Percentiles rank a stretch among this genome's conserved stretches.
These are phyloP conservation scores for Apolygus lucorum DNA, from an alignment of 1,140 invertebrate genomes.

Conservation along the genomic window DNA sequence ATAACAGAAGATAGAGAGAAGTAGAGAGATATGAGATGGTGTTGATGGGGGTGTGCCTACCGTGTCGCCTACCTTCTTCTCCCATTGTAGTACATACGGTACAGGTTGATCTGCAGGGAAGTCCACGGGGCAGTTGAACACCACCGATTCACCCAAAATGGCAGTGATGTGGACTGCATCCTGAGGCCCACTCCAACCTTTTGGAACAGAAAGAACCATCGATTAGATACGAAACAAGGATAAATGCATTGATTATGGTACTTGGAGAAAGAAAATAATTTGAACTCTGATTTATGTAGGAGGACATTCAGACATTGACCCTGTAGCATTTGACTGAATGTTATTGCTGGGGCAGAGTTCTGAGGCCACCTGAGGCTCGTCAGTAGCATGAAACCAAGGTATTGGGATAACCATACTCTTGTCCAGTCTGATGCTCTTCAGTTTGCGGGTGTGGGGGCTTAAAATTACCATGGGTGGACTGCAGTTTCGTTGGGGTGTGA, in stretches of 20 bases:
- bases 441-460: too few species aligned
- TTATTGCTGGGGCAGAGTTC: too few species aligned
- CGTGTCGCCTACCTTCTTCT: conserved; percentile 94
- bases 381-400: too few species aligned
- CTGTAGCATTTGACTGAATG: too few species aligned
- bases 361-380: too few species aligned
- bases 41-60: conserved; percentile 46
- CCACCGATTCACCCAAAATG: conserved; percentile 87
- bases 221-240: conserved; percentile 22
- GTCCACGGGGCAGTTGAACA: conserved; percentile 93
- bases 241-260: not conserved
- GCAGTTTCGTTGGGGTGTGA: too few species aligned
- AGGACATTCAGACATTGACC: not conserved
- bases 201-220: too few species aligned
- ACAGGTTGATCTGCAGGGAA: conserved; percentile 88
- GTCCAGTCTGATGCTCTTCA: too few species aligned
- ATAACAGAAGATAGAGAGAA: conserved; percentile 26
- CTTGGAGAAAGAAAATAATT: conserved; percentile 17
- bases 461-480: too few species aligned
- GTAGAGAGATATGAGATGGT: conserved; percentile 24
- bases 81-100: conserved; percentile 94
- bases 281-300: not conserved
- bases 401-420: too few species aligned
- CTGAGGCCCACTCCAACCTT: conserved; percentile 53
- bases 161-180: conserved; percentile 92